Base-by-base conservation (phyloP, 2,113 vertebrate species). In the Penelope pileata region DNA sequence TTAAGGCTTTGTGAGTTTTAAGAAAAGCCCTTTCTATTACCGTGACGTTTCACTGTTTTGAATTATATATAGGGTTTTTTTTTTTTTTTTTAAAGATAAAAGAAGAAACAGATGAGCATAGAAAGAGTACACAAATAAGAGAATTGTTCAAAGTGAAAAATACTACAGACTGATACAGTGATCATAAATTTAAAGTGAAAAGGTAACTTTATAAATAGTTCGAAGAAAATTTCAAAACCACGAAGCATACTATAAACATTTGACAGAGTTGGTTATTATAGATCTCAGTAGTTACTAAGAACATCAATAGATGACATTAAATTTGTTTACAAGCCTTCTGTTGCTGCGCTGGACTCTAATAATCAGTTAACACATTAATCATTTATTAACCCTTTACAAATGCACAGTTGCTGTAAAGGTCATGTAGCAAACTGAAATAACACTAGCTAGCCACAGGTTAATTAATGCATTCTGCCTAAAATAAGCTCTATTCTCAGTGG, bases 311-410 rank as follows among this genome's bases (percentile, higher is more conserved):
- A 69, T 62, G 10, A 26, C n/a, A 86, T 23, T 34, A 69, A 18
- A 82, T 73, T 80, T 86, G 74, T 32, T 83, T 90, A 50, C 50
- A 93, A 69, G 64, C 26, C 34, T 78, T 75, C 83, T 77, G n/a
- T 51, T 77, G 76, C 62, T 15, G 12, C 26, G 45, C 32, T 72
- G 47, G 26, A 76, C 27, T 9, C 47, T 68, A 88, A 64, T 17
- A 74, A 88, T 54, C 23, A 62, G 29, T 50, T 67, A 86, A 81
- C 50, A 77, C 21, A 83, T 51, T 34, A 83, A 70, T 69, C 24
- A 83, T 69, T 87, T 48, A 58, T 83, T 86, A 95, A 75, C 7
- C 29, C 38, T 75, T 88, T 68, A 75, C 38, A 94, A 83, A 90
- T 3, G 11, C 56, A 42, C 27, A 79, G 43, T 56, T 58, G 79